Conservation (phyloP, 2,888 invertebrate species). For the Artemia sinica region DNA sequence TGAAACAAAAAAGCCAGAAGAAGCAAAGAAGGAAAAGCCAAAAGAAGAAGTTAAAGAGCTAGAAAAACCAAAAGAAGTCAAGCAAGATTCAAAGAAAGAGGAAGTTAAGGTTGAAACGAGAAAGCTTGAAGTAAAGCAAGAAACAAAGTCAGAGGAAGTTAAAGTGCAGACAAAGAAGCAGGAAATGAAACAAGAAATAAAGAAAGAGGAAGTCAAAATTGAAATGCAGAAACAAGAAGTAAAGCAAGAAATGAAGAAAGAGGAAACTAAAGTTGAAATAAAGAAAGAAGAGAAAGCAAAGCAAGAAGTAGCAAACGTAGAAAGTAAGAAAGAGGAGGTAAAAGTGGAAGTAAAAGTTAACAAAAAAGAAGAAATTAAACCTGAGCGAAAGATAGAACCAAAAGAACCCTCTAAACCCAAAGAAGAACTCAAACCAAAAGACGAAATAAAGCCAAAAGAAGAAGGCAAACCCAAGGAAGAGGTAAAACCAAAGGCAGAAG, state of each 20-base stretch:
- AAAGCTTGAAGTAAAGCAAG: constrained; percentile 14
- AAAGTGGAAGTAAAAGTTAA: constrained; percentile 19
- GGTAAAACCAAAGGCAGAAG: constrained; percentile 24
- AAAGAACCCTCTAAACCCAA: constrained; percentile 21
- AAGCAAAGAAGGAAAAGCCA: constrained; percentile 14
- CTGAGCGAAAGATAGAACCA: constrained; percentile 20
- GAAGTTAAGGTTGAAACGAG: constrained; percentile 6
- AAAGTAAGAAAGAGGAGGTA: constrained; percentile 20
- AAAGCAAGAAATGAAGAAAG: constrained; percentile 17
- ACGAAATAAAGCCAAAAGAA: constrained; percentile 18
- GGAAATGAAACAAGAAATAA: constrained; percentile 15
- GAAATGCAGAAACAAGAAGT: constrained; percentile 16
- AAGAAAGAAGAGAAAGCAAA: constrained; percentile 10
- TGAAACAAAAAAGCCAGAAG: too few species aligned
- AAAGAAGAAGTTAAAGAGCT: constrained; percentile 22
- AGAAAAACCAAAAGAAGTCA: constrained; percentile 4
- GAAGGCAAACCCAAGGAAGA: constrained; percentile 22
- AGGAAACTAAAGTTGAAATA: constrained; percentile 19
- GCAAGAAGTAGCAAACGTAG: constrained; percentile 21
- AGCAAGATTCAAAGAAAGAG: constrained; percentile 22
- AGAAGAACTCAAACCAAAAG: constrained; percentile 21
- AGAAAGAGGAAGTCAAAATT: constrained; percentile 20
- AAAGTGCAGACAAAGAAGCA: constrained; percentile 1
- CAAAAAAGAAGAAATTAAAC: constrained; percentile 20
- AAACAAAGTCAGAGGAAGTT: constrained; percentile 22